Evolutionary conservation across 2,113 vertebrate species (phyloP).

Genomic region (Eupsittula cactorum): DNA sequence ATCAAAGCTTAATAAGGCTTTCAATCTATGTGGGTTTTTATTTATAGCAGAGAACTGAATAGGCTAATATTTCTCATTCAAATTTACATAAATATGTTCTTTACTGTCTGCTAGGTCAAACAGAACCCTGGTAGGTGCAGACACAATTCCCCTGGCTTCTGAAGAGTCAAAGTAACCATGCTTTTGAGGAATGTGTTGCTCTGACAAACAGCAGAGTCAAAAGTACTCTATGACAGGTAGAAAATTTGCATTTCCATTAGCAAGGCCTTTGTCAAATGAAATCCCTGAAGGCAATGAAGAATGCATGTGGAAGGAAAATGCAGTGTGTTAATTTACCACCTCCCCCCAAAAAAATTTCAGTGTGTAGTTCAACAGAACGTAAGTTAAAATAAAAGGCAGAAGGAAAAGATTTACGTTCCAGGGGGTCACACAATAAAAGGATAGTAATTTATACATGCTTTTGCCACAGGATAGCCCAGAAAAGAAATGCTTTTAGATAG

Average conservation of each 20-base stretch:
- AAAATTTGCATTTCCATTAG: conserved; percentile 78
- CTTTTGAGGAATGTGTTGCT: conserved; percentile 18
- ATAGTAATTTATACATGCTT: background rate
- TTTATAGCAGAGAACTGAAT: conserved; percentile 21
- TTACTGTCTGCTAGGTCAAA: background rate
- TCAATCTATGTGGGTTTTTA: conserved; percentile 28
- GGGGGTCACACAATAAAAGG: background rate
- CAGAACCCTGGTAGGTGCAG: background rate
- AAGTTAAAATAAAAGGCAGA: conserved; percentile 58
- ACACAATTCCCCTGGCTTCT: background rate
- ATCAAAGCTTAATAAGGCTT: conserved; percentile 30
- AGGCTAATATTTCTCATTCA: conserved; percentile 6
- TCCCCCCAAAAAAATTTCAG: background rate
- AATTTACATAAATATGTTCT: conserved; percentile 9
- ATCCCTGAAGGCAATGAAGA: conserved; percentile 64
- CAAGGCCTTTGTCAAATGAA: conserved; percentile 62
- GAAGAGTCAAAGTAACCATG: background rate
- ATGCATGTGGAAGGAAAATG: conserved; percentile 31
- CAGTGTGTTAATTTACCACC: conserved; percentile 18
- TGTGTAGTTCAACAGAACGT: background rate
- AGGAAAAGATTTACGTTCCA: background rate
- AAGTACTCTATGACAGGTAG: conserved; percentile 65
- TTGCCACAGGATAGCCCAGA: conserved; percentile 2
- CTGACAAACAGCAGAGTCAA: conserved; percentile 47
- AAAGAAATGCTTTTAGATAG: background rate